Evolutionary conservation across 2,797 vertebrate genomes (phyloP).

Genomic region (Epinephelus malabaricus): DNA sequence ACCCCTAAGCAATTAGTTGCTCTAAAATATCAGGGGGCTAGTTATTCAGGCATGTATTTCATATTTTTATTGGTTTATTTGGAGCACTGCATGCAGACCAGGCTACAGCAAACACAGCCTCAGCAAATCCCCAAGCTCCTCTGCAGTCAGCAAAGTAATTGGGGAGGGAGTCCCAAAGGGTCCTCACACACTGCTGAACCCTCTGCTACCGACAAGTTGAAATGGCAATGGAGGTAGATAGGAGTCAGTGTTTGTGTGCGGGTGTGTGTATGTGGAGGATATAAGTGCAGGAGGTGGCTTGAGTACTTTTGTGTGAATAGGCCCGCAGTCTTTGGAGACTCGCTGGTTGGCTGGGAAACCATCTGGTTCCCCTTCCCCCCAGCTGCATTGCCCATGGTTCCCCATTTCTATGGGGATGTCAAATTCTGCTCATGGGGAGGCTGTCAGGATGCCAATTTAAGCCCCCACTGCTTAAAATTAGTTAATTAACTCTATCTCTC

Average conservation of each 20-base stretch:
- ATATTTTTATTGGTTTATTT: constrained; percentile 81
- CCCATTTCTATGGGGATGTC: constrained; percentile 71
- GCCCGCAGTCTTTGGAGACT: constrained; percentile 67
- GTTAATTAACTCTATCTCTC: constrained; percentile 81
- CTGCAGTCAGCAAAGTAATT: constrained; percentile 83
- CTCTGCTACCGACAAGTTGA: constrained; percentile 69
- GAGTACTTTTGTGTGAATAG: constrained; percentile 70
- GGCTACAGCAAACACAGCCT: constrained; percentile 70
- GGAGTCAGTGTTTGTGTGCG: constrained; percentile 56
- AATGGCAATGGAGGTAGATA: constrained; percentile 74
- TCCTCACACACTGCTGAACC: constrained; percentile 64
- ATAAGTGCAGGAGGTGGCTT: constrained; percentile 61
- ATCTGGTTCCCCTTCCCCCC: constrained; percentile 74
- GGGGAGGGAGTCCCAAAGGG: constrained; percentile 83
- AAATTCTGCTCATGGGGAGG: constrained; percentile 53
- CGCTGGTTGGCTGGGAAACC: constrained; percentile 77
- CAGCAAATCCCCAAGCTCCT: constrained; percentile 76
- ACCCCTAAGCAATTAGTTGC: constrained; percentile 79
- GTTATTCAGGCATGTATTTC: constrained; percentile 80
- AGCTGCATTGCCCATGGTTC: constrained; percentile 65
- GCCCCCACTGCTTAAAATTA: constrained; percentile 70
- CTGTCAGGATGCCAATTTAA: constrained; percentile 69
- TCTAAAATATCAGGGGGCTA: constrained; percentile 79
- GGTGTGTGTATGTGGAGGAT: constrained; percentile 17
- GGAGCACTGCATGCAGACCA: constrained; percentile 65